Evolutionary conservation across 1,140 invertebrate species (phyloP).

Genomic region (Tetramorium alpestre): DNA sequence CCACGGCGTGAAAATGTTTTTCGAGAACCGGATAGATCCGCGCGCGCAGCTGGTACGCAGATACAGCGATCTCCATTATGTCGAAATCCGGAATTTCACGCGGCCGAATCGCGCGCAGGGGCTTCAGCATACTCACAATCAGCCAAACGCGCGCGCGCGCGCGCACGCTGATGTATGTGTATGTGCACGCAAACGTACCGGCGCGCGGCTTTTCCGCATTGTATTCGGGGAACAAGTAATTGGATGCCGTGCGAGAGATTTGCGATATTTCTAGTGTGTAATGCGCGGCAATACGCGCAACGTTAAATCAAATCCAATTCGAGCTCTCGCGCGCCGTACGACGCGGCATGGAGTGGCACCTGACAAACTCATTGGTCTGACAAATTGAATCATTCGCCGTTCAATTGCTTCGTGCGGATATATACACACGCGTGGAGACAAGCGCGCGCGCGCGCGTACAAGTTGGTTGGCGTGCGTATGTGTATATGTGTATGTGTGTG

Average conservation of each 20-base stretch:
- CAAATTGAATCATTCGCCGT: constrained; percentile 86
- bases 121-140: not conserved
- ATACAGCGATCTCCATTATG: constrained; percentile 73
- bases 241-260: constrained; percentile 82
- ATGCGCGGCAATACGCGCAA: constrained; percentile 83
- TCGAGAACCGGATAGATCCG: constrained; percentile 39
- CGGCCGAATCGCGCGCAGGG: not conserved
- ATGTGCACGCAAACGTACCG: constrained; percentile 62
- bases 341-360: constrained; percentile 83
- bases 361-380: constrained; percentile 86
- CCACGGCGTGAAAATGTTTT: constrained; percentile 34
- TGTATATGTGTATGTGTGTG: not conserved
- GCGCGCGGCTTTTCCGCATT: constrained; percentile 76
- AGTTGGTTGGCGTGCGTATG: not conserved
- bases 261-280: constrained; percentile 85
- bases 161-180: not conserved
- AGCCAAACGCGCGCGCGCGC: not conserved
- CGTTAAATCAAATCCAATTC: constrained; percentile 86
- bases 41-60: constrained; percentile 68
- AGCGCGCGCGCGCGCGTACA: not conserved
- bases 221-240: constrained; percentile 80
- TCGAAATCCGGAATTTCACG: constrained; percentile 70
- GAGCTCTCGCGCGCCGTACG: constrained; percentile 79
- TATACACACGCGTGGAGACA: constrained; percentile 34
- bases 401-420: constrained; percentile 84